phyloP scores from a whole-genome alignment of 2,113 vertebrate species.

The Myodes glareolus region DNA sequence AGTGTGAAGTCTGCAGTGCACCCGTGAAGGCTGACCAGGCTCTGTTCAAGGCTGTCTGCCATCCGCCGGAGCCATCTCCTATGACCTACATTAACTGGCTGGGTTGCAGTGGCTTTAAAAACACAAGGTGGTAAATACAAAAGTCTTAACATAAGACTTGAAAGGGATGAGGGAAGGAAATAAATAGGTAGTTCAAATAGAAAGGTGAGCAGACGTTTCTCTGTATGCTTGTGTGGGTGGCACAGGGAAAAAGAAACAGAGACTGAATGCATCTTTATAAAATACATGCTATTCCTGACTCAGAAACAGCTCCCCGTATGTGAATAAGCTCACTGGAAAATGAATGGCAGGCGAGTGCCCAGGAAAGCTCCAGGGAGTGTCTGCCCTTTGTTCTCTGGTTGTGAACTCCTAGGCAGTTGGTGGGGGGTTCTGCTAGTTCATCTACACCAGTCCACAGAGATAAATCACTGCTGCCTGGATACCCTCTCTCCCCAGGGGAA shows the following conservation, averaged over 20 bases:
- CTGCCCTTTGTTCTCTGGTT: conserved; percentile 45
- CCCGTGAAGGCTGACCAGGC: conserved; percentile 76
- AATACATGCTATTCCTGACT: conserved; percentile 16
- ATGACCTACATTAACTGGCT: conserved; percentile 35
- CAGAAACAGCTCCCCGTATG: conserved; percentile 29
- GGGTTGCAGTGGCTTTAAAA: not conserved
- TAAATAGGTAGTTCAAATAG: not conserved
- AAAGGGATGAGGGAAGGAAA: conserved; percentile 4
- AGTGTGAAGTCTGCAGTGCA: conserved; percentile 63
- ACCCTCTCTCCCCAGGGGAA: not conserved
- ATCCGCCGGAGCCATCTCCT: conserved; percentile 44
- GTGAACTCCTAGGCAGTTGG: not conserved
- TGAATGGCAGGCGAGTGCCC: not conserved
- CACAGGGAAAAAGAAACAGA: conserved; percentile 9
- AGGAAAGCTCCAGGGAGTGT: conserved; percentile 2
- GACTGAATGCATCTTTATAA: conserved; percentile 43
- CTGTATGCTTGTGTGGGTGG: not conserved
- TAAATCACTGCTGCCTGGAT: not conserved
- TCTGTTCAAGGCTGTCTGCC: conserved; percentile 62
- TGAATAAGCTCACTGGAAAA: conserved; percentile 47
- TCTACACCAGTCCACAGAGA: not conserved
- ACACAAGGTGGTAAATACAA: conserved; percentile 30
- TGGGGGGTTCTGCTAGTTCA: not conserved
- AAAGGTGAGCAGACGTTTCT: conserved; percentile 58
- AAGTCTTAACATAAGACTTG: conserved; percentile 65